phyloP scores from a whole-genome alignment of 35 echinoderm and acorn worm genomes.

The Heliocidaris erythrogramma region DNA sequence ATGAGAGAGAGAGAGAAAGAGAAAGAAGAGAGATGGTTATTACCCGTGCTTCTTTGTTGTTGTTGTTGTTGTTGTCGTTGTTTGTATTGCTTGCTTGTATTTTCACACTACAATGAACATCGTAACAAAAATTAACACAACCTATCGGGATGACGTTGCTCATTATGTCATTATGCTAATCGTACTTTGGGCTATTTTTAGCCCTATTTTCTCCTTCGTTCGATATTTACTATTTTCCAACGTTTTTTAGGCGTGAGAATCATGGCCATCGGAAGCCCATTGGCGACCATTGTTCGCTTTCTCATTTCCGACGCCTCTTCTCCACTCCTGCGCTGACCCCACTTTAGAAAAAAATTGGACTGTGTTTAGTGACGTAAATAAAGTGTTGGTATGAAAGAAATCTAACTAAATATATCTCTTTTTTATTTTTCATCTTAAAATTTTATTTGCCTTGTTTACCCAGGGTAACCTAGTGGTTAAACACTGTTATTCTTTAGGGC shows the following conservation, averaged over 20 bases:
- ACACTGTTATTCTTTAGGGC: too few species aligned
- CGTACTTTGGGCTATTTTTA: not conserved
- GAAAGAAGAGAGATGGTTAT: not conserved
- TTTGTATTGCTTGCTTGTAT: not conserved
- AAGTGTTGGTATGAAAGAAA: too few species aligned
- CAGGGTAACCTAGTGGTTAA: too few species aligned
- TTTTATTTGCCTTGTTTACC: too few species aligned
- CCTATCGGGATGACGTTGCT: not conserved
- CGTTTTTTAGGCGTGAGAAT: constrained; percentile 6
- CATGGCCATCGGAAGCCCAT: not conserved
- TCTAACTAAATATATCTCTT: too few species aligned
- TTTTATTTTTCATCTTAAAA: too few species aligned
- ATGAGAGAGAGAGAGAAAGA: not conserved
- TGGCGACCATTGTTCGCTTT: constrained; percentile 6
- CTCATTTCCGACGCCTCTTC: constrained; percentile 10
- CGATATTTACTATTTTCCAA: not conserved
- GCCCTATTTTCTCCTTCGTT: not conserved
- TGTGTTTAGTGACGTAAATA: not conserved
- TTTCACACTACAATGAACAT: not conserved
- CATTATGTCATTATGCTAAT: not conserved
- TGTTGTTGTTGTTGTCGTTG: not conserved
- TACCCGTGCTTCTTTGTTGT: not conserved
- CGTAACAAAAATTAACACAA: too few species aligned
- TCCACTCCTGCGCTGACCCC: not conserved
- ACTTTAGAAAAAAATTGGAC: not conserved